phyloP scores from a whole-genome alignment of 2,113 vertebrate genomes.

The Podarcis cretensis region DNA sequence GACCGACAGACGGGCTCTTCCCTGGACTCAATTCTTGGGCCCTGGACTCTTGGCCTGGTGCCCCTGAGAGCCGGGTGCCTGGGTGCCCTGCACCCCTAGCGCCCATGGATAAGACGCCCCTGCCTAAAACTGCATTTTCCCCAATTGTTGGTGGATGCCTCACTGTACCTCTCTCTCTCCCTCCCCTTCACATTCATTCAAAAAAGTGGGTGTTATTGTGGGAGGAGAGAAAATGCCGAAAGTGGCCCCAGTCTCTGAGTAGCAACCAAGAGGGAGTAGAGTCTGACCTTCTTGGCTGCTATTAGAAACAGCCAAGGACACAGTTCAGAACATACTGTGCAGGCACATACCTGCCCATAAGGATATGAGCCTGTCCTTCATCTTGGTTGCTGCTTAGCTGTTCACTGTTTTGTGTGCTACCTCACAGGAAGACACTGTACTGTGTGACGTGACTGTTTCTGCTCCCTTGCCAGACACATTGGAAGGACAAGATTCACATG shows the following conservation, averaged over 20 bases:
- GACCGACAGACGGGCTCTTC: too few species aligned
- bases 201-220: too few species aligned
- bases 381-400: not conserved
- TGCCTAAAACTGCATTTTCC: too few species aligned
- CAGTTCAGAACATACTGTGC: not conserved
- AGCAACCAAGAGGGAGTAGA: not conserved
- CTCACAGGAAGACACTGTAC: not conserved
- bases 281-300: not conserved
- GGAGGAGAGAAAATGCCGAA: not conserved
- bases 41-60: too few species aligned
- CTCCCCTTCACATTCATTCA: not conserved
- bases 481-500: not conserved
- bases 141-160: too few species aligned
- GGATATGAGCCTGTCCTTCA: not conserved
- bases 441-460: not conserved
- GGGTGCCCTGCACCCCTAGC: too few species aligned
- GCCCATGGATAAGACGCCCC: too few species aligned
- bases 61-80: too few species aligned
- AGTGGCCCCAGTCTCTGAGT: not conserved
- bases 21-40: too few species aligned
- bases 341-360: not conserved
- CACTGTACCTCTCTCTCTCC: not conserved
- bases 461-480: not conserved
- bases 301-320: not conserved
- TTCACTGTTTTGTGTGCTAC: not conserved